Evolutionary conservation across 2,797 vertebrate species (phyloP), one percentile per base, ranked within the genome.

Genomic region (Fratercula arctica): DNA sequence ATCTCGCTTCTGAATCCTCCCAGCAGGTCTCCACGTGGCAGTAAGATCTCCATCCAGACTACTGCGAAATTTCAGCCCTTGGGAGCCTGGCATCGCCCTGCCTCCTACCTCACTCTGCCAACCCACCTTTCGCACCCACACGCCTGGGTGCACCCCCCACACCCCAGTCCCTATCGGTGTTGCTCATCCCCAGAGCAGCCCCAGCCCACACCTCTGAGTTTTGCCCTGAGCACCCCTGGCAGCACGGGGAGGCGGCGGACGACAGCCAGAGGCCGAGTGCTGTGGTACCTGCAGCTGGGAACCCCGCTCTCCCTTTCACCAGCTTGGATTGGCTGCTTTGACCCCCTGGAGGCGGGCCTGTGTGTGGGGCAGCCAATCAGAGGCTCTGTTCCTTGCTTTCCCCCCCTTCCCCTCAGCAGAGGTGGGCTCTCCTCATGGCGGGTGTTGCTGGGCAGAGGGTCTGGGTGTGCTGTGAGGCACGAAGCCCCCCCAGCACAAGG

Each of bases 401-500:
- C 7, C 21, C 31, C 9, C 16, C 24, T 35, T 35, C 14, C 9
- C 14, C 35, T 9, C 39, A 35, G 60, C 25, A 9, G 8, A 9
- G 43, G 16, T 2, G 1, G 23, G 13, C 6, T 56, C 43, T 8
- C 50, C 61, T 50, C 41, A 43, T 9, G 35, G 46, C 4, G 4
- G 43, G 28, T 10, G 2, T 13, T 1, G 5, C n/a, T 29, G 37
- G 17, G 18, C 7, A 1, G 13, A 19, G 18, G 14, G 2, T 8
- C 5, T 4, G 17, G 24, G 10, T 7, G 16, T 26, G 31, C 11
- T 16, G 21, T 0, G 0, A 19, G 35, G 35, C 53, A 3, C 0
- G 2, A 11, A 25, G 35, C 7, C 24, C 8, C 43, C 5, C 8
- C 43, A 57, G 56, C 25, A 2, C 19, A 8, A 4, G 56, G 24